A percentile compares a stretch with the other conserved stretches of the same genome.
phyloP scores from a whole-genome alignment of 1,140 invertebrate genomes.

The Periplaneta americana region DNA sequence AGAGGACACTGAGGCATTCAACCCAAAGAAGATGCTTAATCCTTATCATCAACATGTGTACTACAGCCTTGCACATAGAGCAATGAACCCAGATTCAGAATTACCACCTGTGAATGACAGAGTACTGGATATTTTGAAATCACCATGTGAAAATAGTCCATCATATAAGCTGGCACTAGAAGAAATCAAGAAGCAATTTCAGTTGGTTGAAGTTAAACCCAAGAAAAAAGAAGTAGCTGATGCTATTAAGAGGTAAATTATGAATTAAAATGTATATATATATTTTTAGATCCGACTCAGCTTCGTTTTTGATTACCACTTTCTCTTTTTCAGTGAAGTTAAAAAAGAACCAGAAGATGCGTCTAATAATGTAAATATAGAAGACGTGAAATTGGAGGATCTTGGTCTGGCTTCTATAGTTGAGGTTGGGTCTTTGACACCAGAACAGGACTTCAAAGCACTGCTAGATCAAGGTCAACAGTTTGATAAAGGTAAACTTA shows the following conservation, averaged over 20 bases:
- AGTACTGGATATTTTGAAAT: neutral
- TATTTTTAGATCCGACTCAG: neutral
- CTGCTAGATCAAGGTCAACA: neutral
- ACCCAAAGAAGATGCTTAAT: neutral
- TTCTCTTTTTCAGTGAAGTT: neutral
- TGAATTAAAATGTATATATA: neutral
- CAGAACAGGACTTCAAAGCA: neutral
- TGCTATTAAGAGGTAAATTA: neutral
- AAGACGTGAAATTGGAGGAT: neutral
- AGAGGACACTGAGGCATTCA: constrained; percentile 4
- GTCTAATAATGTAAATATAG: neutral
- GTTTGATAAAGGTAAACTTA: neutral
- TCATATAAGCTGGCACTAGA: neutral
- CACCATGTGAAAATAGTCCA: neutral
- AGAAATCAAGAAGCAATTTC: neutral
- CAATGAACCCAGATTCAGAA: neutral
- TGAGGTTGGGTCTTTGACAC: neutral
- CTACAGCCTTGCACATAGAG: neutral
- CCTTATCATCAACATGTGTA: constrained; percentile 1
- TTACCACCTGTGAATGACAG: neutral
- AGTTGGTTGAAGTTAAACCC: neutral
- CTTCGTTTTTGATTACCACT: neutral
- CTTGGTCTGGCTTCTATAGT: neutral
- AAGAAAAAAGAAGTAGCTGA: neutral
- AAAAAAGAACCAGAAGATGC: neutral